These are phyloP conservation scores for Vireo griseus DNA, from an alignment of 2,797 vertebrate genomes.

Conservation along the genomic window DNA sequence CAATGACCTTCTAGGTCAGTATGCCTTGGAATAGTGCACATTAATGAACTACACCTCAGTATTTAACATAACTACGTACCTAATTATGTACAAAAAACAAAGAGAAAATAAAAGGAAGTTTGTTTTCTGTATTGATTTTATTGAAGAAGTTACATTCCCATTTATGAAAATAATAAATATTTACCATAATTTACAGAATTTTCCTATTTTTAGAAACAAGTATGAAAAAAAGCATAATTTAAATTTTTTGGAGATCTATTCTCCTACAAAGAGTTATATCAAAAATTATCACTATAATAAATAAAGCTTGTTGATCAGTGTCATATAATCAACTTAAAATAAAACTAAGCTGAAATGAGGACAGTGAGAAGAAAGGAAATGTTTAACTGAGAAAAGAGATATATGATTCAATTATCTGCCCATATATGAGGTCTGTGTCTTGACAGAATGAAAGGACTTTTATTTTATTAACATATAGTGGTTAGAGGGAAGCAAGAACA, in stretches of 20 bases:
- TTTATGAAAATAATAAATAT: conserved; percentile 49
- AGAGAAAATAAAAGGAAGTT: not conserved
- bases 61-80: not conserved
- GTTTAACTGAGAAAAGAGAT: not conserved
- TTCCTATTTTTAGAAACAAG: conserved; percentile 23
- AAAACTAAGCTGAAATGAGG: not conserved
- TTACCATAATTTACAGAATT: conserved; percentile 34
- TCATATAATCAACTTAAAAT: not conserved
- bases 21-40: not conserved
- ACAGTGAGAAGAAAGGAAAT: not conserved
- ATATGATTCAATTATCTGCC: not conserved
- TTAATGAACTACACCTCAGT: not conserved
- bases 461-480: not conserved
- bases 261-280: conserved; percentile 31
- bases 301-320: not conserved
- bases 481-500: not conserved
- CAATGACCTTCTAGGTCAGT: not conserved
- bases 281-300: conserved; percentile 24
- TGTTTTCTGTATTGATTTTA: conserved; percentile 54
- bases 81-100: not conserved
- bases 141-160: conserved; percentile 3
- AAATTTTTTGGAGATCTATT: conserved; percentile 53
- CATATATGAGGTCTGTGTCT: not conserved
- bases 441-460: not conserved
- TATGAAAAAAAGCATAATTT: not conserved